A percentile compares a stretch with the other conserved stretches of the same genome.
These are phyloP conservation scores for Silurus asotus DNA, from an alignment of 2,113 vertebrate genomes.

Conservation along the genomic window DNA sequence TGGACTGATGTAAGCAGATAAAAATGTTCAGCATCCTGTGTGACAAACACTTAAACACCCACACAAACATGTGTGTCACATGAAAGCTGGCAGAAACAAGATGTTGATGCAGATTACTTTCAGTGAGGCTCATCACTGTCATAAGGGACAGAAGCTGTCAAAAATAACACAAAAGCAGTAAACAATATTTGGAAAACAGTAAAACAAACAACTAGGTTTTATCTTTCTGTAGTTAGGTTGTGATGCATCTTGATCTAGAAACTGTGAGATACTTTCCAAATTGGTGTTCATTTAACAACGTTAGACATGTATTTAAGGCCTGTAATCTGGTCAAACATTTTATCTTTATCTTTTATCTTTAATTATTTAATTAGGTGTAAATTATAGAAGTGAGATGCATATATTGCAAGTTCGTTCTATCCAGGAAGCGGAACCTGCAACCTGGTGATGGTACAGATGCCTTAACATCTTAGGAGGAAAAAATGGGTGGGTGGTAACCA, in stretches of 20 bases:
- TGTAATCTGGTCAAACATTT: neutral
- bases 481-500: too few relatives aligned
- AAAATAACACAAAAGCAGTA: neutral
- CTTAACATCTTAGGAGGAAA: too few relatives aligned
- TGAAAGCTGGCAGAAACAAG: neutral
- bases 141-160: neutral
- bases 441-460: too few relatives aligned
- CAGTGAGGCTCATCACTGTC: neutral
- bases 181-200: neutral
- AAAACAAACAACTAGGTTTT: neutral
- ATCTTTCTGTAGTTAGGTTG: neutral
- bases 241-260: neutral
- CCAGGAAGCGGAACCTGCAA: too few relatives aligned
- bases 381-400: too few relatives aligned
- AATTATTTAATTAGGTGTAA: too few relatives aligned
- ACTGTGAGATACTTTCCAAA: too few relatives aligned
- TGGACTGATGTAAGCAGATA: neutral
- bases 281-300: neutral
- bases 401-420: too few relatives aligned
- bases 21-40: neutral
- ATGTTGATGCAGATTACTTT: neutral
- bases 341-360: too few relatives aligned
- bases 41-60: neutral
- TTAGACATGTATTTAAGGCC: too few relatives aligned
- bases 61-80: neutral